Conservation (phyloP, 2,113 vertebrate species). For the Scytalopus superciliaris region DNA sequence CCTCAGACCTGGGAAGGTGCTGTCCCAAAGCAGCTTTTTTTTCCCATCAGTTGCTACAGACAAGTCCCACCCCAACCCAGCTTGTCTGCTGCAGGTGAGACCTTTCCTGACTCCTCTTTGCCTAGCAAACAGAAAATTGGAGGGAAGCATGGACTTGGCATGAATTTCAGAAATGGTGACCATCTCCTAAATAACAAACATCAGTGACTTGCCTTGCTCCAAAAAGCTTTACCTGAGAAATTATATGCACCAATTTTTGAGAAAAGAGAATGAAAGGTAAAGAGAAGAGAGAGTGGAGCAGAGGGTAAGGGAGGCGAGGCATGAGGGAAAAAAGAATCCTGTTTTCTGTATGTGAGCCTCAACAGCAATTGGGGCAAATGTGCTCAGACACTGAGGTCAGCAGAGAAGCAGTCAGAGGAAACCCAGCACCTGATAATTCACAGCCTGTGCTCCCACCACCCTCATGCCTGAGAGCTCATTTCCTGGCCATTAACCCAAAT, state of each 20-base stretch:
- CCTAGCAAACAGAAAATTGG: background rate
- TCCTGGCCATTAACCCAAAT: background rate
- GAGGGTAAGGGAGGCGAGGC: rapidly evolving
- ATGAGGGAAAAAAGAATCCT: background rate
- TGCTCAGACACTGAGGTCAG: background rate
- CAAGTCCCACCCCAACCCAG: background rate
- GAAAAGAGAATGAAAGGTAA: background rate
- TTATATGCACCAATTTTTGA: background rate
- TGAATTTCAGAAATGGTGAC: background rate
- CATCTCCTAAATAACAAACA: background rate
- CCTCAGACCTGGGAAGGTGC: background rate
- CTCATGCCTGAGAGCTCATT: background rate
- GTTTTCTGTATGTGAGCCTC: background rate
- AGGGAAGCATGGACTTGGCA: background rate
- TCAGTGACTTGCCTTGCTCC: background rate
- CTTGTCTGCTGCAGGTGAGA: background rate
- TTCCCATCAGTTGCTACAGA: background rate
- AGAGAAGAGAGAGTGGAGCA: no score
- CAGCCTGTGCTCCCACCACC: background rate
- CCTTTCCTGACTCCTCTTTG: background rate
- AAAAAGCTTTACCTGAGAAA: background rate
- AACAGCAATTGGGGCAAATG: rapidly evolving
- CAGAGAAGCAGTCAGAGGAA: background rate
- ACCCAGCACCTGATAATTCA: background rate
- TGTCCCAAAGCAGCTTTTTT: background rate